Evolutionary conservation across 2,888 invertebrate species (phyloP).

Genomic region (Nephrotoma flavescens): DNA sequence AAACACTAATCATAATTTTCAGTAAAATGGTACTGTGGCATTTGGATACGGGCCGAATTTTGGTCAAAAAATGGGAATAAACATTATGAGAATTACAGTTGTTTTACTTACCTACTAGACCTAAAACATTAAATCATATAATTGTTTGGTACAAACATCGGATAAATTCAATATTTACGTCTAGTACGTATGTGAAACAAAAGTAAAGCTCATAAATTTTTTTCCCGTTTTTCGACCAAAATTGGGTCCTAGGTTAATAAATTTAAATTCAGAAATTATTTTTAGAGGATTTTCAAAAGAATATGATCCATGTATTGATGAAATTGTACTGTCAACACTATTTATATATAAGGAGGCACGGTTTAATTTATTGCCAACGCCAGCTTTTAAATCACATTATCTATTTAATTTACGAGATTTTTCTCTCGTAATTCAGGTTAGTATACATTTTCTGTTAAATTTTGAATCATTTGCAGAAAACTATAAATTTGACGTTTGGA

Average conservation of each 20-base stretch:
- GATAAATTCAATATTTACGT: too few relatives aligned
- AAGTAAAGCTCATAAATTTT: too few relatives aligned
- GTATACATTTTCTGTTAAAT: not conserved
- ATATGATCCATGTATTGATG: constrained; percentile 82
- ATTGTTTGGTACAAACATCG: too few relatives aligned
- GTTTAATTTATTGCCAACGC: constrained; percentile 74
- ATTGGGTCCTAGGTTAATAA: constrained; percentile 55
- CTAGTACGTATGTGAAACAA: too few relatives aligned
- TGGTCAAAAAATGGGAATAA: too few relatives aligned
- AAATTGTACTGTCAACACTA: constrained; percentile 75
- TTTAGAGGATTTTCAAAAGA: constrained; percentile 83
- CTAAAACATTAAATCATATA: too few relatives aligned
- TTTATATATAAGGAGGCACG: constrained; percentile 75
- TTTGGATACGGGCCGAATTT: too few relatives aligned
- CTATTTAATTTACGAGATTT: constrained; percentile 90
- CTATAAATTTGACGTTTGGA: not conserved
- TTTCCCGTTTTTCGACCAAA: too few relatives aligned
- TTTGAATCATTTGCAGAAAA: not conserved
- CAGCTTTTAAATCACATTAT: constrained; percentile 87
- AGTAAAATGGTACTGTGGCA: constrained; percentile 89
- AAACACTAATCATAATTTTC: constrained; percentile 70
- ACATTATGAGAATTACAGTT: too few relatives aligned
- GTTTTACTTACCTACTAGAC: too few relatives aligned
- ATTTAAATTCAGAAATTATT: not conserved
- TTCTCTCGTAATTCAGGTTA: constrained; percentile 59